Conservation (phyloP, 2,113 vertebrate genomes). For the Eubucco bourcierii region DNA sequence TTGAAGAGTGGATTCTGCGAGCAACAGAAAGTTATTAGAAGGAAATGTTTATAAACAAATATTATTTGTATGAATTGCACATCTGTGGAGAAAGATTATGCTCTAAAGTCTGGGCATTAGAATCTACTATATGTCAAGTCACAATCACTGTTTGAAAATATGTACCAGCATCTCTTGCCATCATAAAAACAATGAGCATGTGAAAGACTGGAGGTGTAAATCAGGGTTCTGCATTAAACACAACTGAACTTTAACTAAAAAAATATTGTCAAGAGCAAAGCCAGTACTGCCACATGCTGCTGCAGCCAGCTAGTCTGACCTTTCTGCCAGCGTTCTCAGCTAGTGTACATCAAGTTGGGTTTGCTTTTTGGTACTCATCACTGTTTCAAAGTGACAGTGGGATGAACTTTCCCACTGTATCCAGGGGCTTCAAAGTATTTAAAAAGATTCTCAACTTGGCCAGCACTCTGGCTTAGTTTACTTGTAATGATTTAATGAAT, state of each 20-base stretch:
- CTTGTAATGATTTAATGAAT: not conserved
- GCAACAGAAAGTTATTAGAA: not conserved
- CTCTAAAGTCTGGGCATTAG: not conserved
- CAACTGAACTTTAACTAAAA: not conserved
- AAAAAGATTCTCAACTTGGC: not conserved
- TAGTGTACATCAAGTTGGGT: not conserved
- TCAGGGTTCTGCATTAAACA: not conserved
- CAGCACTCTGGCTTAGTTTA: not conserved
- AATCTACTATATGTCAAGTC: not conserved
- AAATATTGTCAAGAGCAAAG: not conserved
- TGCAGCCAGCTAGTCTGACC: not conserved
- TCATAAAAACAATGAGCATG: accelerated
- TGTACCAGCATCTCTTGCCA: accelerated
- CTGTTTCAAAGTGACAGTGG: not conserved
- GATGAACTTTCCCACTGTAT: not conserved
- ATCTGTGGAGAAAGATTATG: not conserved
- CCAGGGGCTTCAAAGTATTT: not conserved
- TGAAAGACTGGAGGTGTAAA: not conserved
- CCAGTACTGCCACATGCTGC: not conserved
- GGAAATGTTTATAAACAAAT: not conserved
- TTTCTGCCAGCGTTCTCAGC: not conserved
- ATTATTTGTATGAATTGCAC: not conserved
- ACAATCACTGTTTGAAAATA: too few relatives aligned
- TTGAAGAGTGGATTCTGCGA: not conserved
- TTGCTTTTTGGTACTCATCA: not conserved